These are phyloP conservation scores for Hermatobates lingyangjiaoensis DNA, from an alignment of 1,140 invertebrate genomes.

Conservation along the genomic window DNA sequence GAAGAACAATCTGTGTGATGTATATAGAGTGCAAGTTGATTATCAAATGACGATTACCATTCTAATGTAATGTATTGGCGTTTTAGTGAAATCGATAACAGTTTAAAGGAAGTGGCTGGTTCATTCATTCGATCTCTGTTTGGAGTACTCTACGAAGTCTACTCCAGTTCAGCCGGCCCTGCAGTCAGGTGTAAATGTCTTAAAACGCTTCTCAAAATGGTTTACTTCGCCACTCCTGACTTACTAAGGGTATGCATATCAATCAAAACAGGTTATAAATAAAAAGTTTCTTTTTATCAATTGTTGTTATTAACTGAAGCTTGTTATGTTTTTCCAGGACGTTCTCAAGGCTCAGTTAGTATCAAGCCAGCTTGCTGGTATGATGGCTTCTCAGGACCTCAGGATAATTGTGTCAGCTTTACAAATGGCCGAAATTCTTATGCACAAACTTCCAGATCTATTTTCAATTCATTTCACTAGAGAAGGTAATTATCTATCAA, in stretches of 20 bases:
- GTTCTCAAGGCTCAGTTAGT: slow-evolving; percentile 85
- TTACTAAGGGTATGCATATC: slow-evolving; percentile 39
- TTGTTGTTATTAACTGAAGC: background rate
- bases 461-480: slow-evolving; percentile 87
- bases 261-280: background rate
- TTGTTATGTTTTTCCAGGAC: slow-evolving; percentile 28
- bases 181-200: slow-evolving; percentile 91
- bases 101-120: slow-evolving; percentile 39
- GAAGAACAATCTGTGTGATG: too few relatives aligned
- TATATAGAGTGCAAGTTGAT: too few relatives aligned
- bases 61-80: too few relatives aligned
- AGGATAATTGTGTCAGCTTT: slow-evolving; percentile 91
- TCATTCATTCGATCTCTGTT: slow-evolving; percentile 77
- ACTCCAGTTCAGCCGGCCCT: slow-evolving; percentile 92
- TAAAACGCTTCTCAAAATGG: slow-evolving; percentile 84
- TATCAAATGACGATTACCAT: too few relatives aligned
- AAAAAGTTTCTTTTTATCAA: slow-evolving; percentile 1
- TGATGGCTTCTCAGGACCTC: slow-evolving; percentile 90
- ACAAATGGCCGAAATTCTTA: slow-evolving; percentile 89
- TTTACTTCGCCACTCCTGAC: slow-evolving; percentile 78
- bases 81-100: slow-evolving; percentile 16
- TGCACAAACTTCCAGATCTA: slow-evolving; percentile 85
- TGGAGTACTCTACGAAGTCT: slow-evolving; percentile 84
- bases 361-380: slow-evolving; percentile 90
- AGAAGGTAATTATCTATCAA: slow-evolving; percentile 38